A percentile compares a stretch with the other conserved stretches of the same genome.
These are phyloP conservation scores for Lasioglossum calceatum DNA, from an alignment of 2,888 invertebrate species.

Conservation along the genomic window DNA sequence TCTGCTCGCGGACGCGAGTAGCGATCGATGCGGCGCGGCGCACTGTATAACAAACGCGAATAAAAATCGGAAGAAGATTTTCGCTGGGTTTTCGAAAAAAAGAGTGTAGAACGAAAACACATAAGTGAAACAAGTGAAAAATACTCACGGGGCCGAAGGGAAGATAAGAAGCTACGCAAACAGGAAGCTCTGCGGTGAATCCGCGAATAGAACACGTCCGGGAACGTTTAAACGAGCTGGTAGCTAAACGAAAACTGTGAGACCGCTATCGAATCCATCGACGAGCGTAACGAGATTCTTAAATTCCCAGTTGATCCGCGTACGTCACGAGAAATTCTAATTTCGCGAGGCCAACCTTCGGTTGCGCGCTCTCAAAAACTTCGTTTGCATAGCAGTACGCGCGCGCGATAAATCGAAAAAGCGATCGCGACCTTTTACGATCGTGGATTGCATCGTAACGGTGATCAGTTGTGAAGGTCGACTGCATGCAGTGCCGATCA, in stretches of 20 bases:
- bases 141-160: background rate
- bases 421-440: background rate
- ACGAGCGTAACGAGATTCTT: background rate
- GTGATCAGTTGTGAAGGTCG: background rate
- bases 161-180: background rate
- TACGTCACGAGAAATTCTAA: background rate
- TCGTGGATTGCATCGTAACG: background rate
- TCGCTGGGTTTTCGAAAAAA: background rate
- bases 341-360: background rate
- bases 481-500: background rate
- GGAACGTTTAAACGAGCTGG: background rate
- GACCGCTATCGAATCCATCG: background rate
- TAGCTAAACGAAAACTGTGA: background rate
- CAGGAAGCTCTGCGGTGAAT: background rate
- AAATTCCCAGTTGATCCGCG: background rate
- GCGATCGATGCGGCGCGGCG: background rate
- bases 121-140: background rate
- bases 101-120: background rate
- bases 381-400: background rate
- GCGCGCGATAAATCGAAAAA: background rate
- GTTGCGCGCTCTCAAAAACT: background rate
- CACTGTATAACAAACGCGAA: background rate
- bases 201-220: background rate
- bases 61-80: background rate
- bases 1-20: background rate